Conservation (phyloP, 1,140 invertebrate genomes). For the Drosophila biarmipes region DNA sequence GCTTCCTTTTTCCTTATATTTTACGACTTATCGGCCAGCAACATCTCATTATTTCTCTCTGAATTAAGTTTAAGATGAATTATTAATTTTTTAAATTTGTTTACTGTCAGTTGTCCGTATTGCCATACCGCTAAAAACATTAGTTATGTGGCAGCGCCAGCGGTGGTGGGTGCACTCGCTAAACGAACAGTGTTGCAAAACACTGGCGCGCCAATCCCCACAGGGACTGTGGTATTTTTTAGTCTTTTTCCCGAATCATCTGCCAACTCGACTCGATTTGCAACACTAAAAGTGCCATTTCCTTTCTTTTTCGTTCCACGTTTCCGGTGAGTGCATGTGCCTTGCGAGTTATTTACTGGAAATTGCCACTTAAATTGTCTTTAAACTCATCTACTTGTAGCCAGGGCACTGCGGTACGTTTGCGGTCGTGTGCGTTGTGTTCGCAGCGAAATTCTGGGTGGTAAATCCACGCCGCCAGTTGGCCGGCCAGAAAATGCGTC, state of each 20-base stretch:
- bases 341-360: not conserved
- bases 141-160: no score
- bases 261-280: not conserved
- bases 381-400: not conserved
- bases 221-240: not conserved
- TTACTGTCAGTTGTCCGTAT: not conserved
- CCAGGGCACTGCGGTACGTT: not conserved
- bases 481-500: conserved; percentile 5
- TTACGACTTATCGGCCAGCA: not conserved
- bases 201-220: not conserved
- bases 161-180: no score
- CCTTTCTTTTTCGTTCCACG: conserved; percentile 10
- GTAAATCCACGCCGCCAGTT: not conserved
- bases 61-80: not conserved
- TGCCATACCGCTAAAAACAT: not conserved
- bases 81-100: not conserved
- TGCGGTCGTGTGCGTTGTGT: conserved; percentile 7
- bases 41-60: no score
- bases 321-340: conserved; percentile 16
- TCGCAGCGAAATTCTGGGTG: not conserved
- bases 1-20: not conserved
- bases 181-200: not conserved
- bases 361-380: not conserved
- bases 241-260: not conserved
- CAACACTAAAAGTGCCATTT: not conserved